Percentiles rank a stretch among this genome's conserved stretches.
Conservation (phyloP, 2,797 vertebrate genomes). For the Meriones psammophilus region DNA sequence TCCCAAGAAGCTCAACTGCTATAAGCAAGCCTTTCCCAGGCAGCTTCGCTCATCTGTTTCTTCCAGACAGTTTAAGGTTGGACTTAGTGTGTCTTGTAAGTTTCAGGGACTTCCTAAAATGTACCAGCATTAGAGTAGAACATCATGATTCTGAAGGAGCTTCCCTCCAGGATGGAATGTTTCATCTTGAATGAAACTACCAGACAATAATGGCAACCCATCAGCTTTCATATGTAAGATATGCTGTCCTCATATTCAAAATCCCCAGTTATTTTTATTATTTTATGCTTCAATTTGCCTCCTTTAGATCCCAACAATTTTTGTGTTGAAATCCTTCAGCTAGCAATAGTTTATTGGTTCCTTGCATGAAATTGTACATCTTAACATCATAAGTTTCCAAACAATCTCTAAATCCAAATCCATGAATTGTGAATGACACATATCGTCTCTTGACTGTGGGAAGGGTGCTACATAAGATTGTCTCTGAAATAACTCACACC, state of each 20-base stretch:
- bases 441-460: neutral
- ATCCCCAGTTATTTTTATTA: neutral
- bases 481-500: constrained; percentile 52
- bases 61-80: neutral
- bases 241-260: neutral
- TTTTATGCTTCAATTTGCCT: neutral
- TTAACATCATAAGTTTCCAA: neutral
- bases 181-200: neutral
- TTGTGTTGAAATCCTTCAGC: neutral
- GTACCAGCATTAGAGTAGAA: too few relatives aligned
- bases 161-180: neutral
- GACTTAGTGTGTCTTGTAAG: neutral
- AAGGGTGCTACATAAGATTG: neutral
- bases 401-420: neutral
- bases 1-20: neutral
- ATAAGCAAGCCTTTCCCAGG: neutral
- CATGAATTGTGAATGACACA: neutral
- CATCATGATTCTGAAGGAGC: neutral
- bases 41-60: neutral
- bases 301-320: neutral
- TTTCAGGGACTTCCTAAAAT: neutral
- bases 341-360: neutral
- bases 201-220: neutral
- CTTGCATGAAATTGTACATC: neutral
- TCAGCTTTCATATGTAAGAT: neutral